Conservation (phyloP, 1,140 invertebrate species). For the Zophobas atratus region DNA sequence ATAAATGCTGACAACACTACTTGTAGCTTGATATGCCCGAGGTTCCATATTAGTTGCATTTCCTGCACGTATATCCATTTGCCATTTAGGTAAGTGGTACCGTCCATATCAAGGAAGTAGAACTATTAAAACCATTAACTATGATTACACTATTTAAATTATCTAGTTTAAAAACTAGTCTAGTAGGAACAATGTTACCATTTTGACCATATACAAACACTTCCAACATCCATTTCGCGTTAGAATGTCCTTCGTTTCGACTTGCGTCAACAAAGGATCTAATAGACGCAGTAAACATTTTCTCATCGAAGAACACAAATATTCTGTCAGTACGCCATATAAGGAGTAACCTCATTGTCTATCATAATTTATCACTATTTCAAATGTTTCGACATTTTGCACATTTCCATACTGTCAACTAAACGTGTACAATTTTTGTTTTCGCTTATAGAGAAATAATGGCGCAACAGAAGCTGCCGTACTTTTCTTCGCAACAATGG, state of each 20-base stretch:
- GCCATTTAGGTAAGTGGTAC: constrained; percentile 41
- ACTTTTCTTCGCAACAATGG: constrained; percentile 9
- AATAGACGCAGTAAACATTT: constrained; percentile 33
- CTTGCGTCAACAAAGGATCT: constrained; percentile 26
- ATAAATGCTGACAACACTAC: constrained; percentile 38
- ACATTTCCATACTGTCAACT: background rate
- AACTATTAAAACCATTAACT: constrained; percentile 41
- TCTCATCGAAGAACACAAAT: constrained; percentile 34
- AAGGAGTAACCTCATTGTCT: constrained; percentile 28
- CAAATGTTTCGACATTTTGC: constrained; percentile 15
- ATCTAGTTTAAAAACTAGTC: constrained; percentile 29
- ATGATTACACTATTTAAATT: constrained; percentile 26
- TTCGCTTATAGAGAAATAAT: background rate
- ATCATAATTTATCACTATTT: constrained; percentile 25
- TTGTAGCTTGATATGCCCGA: constrained; percentile 37
- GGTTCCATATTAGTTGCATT: constrained; percentile 47
- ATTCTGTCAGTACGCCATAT: constrained; percentile 8
- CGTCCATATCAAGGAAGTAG: constrained; percentile 38
- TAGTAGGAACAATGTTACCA: constrained; percentile 21
- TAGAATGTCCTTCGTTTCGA: constrained; percentile 19
- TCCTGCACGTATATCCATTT: constrained; percentile 41
- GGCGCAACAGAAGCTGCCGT: background rate
- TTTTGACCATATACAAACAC: constrained; percentile 21
- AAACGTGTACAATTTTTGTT: background rate
- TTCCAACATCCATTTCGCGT: constrained; percentile 22